Percentiles rank a stretch among this genome's conserved stretches.
Evolutionary conservation across 2,797 vertebrate genomes (phyloP).

Genomic region (Squalus acanthias): DNA sequence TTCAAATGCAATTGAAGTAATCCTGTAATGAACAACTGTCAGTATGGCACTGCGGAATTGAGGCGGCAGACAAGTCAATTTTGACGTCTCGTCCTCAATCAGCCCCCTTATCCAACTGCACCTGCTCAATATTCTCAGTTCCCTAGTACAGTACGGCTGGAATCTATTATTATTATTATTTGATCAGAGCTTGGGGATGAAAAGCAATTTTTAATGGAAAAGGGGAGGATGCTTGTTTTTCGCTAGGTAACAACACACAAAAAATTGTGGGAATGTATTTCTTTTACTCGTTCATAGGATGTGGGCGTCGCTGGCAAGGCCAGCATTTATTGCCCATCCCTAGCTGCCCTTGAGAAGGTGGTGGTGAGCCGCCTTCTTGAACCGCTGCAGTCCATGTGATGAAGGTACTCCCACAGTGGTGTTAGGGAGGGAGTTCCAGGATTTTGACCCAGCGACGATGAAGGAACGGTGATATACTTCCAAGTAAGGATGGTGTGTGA

Average conservation of each 20-base stretch:
- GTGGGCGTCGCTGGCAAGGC: too few relatives aligned
- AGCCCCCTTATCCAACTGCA: background rate
- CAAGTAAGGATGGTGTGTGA: too few relatives aligned
- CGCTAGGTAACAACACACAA: background rate
- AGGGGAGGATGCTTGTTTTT: background rate
- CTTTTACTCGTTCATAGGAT: too few relatives aligned
- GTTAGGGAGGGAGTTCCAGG: too few relatives aligned
- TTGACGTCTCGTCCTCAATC: background rate
- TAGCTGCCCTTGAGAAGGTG: too few relatives aligned
- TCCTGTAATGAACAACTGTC: slow-evolving; percentile 23
- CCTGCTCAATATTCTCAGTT: background rate
- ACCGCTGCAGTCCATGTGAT: too few relatives aligned
- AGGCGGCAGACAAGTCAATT: background rate
- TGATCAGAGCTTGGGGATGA: background rate
- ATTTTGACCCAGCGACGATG: too few relatives aligned
- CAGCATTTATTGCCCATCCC: too few relatives aligned
- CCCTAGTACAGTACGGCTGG: background rate
- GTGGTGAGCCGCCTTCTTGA: too few relatives aligned
- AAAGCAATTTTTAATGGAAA: background rate
- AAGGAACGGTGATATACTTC: too few relatives aligned
- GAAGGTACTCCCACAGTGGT: too few relatives aligned
- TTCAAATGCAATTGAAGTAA: background rate
- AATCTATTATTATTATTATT: background rate
- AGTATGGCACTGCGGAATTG: background rate
- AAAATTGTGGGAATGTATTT: background rate